Conservation (phyloP, 1,140 invertebrate species). For the Zaprionus taronus region DNA sequence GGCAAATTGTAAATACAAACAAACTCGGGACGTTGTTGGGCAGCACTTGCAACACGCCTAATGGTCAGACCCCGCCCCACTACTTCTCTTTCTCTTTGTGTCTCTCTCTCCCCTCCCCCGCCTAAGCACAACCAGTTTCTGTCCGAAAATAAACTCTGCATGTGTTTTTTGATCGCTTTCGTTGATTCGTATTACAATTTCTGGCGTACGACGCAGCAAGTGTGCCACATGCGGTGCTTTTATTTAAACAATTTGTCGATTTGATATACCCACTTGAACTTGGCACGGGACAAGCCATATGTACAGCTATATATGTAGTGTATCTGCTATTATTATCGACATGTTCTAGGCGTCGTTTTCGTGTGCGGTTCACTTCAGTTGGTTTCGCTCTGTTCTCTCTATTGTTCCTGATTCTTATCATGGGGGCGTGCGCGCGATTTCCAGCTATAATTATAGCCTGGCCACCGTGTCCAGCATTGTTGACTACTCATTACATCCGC, state of each 20-base stretch:
- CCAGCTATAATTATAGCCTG: conserved; percentile 18
- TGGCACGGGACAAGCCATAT: not conserved
- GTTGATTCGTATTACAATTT: conserved; percentile 53
- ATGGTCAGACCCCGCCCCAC: not conserved
- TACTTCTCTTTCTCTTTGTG: not conserved
- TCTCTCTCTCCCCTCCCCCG: not conserved
- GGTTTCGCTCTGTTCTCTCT: conserved; percentile 3
- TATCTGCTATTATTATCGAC: not conserved
- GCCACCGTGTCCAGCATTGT: conserved; percentile 6
- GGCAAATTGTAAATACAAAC: conserved; percentile 40
- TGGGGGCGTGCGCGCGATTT: not conserved
- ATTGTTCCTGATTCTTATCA: conserved; percentile 30
- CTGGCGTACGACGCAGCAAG: conserved; percentile 48
- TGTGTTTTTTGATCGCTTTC: conserved; percentile 21
- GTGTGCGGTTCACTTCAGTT: not conserved
- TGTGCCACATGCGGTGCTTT: conserved; percentile 51
- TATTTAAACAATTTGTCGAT: conserved; percentile 61
- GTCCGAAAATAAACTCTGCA: conserved; percentile 39
- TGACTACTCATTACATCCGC: conserved; percentile 31
- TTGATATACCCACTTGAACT: conserved; percentile 12
- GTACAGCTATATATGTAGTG: not conserved
- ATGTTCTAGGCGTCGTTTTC: not conserved
- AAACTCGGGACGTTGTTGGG: conserved; percentile 9
- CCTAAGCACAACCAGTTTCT: conserved; percentile 13
- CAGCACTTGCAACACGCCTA: conserved; percentile 33